Evolutionary conservation across 2,888 invertebrate genomes (phyloP).

Genomic region (Sesia bembeciformis): DNA sequence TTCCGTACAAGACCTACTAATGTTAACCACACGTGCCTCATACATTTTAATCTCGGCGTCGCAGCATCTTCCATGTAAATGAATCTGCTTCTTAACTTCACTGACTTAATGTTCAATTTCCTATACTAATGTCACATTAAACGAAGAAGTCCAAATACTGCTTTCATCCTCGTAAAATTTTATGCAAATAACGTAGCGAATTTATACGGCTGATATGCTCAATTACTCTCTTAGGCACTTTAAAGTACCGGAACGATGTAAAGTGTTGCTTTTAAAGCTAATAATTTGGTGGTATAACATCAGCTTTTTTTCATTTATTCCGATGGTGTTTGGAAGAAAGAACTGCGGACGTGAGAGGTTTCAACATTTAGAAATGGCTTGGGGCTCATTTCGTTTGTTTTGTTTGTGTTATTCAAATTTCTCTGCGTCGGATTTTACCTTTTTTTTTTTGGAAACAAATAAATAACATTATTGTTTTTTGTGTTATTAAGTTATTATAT

Average conservation of each 20-base stretch:
- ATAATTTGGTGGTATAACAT: constrained; percentile 16
- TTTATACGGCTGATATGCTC: constrained; percentile 39
- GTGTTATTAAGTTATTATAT: no score
- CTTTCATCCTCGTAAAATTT: constrained; percentile 33
- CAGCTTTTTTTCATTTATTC: constrained; percentile 6
- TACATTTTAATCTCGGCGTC: constrained; percentile 21
- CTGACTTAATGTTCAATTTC: background rate
- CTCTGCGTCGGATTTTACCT: background rate
- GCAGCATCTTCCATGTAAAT: background rate
- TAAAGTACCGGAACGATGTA: constrained; percentile 18
- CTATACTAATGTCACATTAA: background rate
- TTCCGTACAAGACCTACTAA: constrained; percentile 13
- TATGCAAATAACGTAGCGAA: constrained; percentile 36
- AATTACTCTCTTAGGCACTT: constrained; percentile 36
- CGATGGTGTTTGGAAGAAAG: background rate
- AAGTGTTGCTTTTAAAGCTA: constrained; percentile 27
- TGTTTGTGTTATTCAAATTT: background rate
- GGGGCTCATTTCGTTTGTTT: constrained; percentile 18
- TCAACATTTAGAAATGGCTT: constrained; percentile 20
- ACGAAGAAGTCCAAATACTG: constrained; percentile 16
- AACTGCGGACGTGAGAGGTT: constrained; percentile 25
- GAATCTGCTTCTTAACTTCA: background rate
- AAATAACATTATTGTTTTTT: no score
- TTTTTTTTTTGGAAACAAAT: no score
- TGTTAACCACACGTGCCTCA: constrained; percentile 17